Conservation (phyloP, 1,140 invertebrate genomes). For the Chrysopa pallens region DNA sequence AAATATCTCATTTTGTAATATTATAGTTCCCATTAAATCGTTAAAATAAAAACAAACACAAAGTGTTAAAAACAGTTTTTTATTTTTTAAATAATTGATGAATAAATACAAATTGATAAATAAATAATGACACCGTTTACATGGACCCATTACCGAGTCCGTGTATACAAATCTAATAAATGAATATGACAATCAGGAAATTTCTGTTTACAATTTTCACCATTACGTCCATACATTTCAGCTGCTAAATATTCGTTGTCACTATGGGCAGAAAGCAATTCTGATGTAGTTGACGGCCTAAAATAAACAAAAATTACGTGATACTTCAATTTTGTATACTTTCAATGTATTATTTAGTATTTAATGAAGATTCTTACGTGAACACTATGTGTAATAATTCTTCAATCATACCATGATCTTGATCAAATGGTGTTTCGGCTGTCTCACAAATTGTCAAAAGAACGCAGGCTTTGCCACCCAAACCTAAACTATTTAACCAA, state of each 20-base stretch:
- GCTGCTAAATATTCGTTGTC: constrained; percentile 48
- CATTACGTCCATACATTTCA: constrained; percentile 33
- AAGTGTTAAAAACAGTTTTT: too few relatives aligned
- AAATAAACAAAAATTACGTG: not conserved
- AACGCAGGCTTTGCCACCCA: constrained; percentile 46
- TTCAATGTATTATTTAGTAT: not conserved
- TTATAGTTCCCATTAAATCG: too few relatives aligned
- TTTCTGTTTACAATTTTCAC: constrained; percentile 28
- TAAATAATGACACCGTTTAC: too few relatives aligned
- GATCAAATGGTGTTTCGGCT: constrained; percentile 42
- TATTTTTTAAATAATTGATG: too few relatives aligned
- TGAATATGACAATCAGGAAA: constrained; percentile 39
- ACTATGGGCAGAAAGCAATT: constrained; percentile 32
- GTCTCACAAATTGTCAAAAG: constrained; percentile 57
- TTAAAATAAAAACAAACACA: too few relatives aligned
- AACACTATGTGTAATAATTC: constrained; percentile 50
- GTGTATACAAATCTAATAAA: constrained; percentile 36
- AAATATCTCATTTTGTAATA: too few relatives aligned
- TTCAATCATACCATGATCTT: constrained; percentile 41
- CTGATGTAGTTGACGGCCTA: constrained; percentile 38
- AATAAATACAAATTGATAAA: too few relatives aligned
- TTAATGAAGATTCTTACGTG: constrained; percentile 29
- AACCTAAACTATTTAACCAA: constrained; percentile 25
- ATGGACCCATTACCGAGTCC: constrained; percentile 10
- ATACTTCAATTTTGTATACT: not conserved